Conservation (phyloP, 2,888 invertebrate species). For the Leuctra nigra region DNA sequence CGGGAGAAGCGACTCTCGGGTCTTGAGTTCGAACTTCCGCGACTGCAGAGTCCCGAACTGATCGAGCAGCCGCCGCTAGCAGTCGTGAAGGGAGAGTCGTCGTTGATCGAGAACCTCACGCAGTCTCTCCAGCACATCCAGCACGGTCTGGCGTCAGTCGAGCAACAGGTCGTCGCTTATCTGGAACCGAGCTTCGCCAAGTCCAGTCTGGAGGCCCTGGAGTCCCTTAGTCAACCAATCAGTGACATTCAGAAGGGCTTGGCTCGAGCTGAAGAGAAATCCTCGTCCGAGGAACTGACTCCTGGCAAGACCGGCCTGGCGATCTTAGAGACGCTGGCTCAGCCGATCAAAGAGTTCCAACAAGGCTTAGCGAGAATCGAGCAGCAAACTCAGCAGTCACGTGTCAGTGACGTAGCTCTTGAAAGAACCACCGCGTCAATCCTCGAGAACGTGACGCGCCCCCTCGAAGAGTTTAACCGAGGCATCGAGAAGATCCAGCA, state of each 20-base stretch:
- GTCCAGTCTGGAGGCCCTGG: conserved; percentile 37
- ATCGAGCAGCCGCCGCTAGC: conserved; percentile 11
- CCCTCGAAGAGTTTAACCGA: conserved; percentile 19
- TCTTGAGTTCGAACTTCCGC: conserved; percentile 23
- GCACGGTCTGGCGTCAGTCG: conserved; percentile 52
- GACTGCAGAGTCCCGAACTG: conserved; percentile 18
- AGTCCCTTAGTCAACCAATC: conserved; percentile 44
- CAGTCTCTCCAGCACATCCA: conserved; percentile 44
- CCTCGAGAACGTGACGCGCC: conserved; percentile 25
- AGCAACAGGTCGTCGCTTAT: conserved; percentile 51
- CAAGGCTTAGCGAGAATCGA: conserved; percentile 20
- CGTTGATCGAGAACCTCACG: conserved; percentile 22
- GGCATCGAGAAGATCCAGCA: conserved; percentile 21
- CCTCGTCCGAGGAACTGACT: conserved; percentile 18
- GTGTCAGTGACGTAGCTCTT: conserved; percentile 1
- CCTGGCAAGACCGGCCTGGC: conserved; percentile 15
- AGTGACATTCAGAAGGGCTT: conserved; percentile 26
- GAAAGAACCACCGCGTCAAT: conserved; percentile 17
- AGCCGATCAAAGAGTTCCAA: conserved; percentile 23
- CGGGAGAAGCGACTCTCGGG: conserved; percentile 14
- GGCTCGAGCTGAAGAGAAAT: conserved; percentile 22
- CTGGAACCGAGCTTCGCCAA: conserved; percentile 52
- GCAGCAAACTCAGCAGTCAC: conserved; percentile 7
- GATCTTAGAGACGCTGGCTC: conserved; percentile 20
- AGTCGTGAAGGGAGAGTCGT: conserved; percentile 31